Conservation (phyloP, 2,113 vertebrate species). For the Sus scrofa region T2T-Sscrofa CM000812.6:265623501-265624000, state of each 20-base stretch:
- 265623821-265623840: no score
- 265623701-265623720: fast-evolving
- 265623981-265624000: no score
- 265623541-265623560: not conserved
- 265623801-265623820: no score
- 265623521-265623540: fast-evolving
- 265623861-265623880: no score
- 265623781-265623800: no score
- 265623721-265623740: not conserved
- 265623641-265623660: not conserved
- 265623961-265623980: no score
- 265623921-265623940: no score
- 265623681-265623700: fast-evolving
- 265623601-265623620: no score
- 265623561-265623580: not conserved
- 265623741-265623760: not conserved
- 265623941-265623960: no score
- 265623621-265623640: not conserved
- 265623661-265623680: fast-evolving
- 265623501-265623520: not conserved
- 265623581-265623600: not conserved
- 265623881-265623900: no score
- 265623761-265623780: not conserved
- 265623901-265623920: no score
- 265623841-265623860: no score